These are phyloP conservation scores for Pseudomyrmex dendroicus DNA, from an alignment of 1,140 invertebrate species.

Conservation along the genomic window DNA sequence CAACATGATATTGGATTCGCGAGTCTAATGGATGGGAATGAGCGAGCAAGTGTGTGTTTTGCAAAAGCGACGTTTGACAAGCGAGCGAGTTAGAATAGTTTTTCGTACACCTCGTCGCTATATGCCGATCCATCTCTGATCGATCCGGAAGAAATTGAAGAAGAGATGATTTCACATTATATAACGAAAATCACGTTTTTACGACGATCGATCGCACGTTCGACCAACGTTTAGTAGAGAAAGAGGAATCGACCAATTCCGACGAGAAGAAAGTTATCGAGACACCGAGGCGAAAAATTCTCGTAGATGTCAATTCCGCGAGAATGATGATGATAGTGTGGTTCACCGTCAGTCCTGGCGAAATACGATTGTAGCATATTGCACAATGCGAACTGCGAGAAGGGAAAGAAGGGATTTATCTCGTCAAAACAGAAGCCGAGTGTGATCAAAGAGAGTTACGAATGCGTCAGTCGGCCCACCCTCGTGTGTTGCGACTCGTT, in stretches of 20 bases:
- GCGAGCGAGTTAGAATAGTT: constrained; percentile 11
- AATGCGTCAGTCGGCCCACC: constrained; percentile 68
- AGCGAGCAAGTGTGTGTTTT: constrained; percentile 6
- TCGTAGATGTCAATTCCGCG: background rate
- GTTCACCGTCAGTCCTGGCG: too few species aligned
- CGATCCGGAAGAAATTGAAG: background rate
- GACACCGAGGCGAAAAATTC: background rate
- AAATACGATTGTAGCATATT: background rate
- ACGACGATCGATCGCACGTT: constrained; percentile 13
- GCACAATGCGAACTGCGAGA: background rate
- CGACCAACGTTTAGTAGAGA: background rate
- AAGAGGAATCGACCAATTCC: background rate
- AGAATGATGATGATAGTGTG: too few species aligned
- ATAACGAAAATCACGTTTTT: constrained; percentile 27
- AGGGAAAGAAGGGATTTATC: constrained; percentile 20
- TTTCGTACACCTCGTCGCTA: constrained; percentile 41
- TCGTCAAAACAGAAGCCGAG: constrained; percentile 65
- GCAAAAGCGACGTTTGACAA: constrained; percentile 1
- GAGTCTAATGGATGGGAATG: constrained; percentile 34
- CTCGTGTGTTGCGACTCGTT: constrained; percentile 44
- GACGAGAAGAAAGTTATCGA: background rate
- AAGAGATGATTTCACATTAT: constrained; percentile 2
- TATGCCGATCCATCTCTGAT: background rate
- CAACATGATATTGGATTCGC: constrained; percentile 3
- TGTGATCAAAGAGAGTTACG: constrained; percentile 64